Evolutionary conservation across 2,113 vertebrate species (phyloP).

Genomic region (Platycercus adscitus): DNA sequence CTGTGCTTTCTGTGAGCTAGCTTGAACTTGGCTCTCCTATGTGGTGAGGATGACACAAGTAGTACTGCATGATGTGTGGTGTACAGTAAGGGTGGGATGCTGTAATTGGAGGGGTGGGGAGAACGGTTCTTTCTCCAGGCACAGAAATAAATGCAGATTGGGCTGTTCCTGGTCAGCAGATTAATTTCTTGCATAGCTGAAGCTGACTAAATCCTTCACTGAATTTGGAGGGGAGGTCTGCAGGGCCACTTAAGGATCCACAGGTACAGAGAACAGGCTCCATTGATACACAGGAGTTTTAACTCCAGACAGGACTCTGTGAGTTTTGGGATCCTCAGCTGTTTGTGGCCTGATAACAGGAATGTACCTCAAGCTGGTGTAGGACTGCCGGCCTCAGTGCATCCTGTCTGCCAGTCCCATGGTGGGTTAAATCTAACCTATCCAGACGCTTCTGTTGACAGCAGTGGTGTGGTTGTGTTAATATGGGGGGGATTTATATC

Average conservation of each 20-base stretch:
- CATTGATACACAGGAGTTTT: background rate
- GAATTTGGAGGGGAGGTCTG: background rate
- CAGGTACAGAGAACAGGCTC: background rate
- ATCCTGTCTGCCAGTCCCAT: background rate
- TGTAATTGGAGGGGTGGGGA: background rate
- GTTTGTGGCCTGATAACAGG: background rate
- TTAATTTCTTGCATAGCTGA: background rate
- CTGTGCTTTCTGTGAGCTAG: background rate
- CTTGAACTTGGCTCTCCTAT: background rate
- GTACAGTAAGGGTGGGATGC: background rate
- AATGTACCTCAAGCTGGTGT: accelerated
- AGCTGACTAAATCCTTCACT: background rate
- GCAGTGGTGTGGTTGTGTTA: accelerated
- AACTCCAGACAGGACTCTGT: background rate
- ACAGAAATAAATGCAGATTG: background rate
- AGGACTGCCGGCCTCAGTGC: background rate
- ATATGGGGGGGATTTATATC: background rate
- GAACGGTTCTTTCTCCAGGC: background rate
- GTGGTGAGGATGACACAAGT: background rate
- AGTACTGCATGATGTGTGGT: background rate
- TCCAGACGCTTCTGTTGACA: background rate
- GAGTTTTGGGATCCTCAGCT: background rate
- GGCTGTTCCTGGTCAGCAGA: background rate
- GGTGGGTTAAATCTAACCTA: background rate
- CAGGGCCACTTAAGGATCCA: background rate